Percentiles rank a stretch among this genome's conserved stretches.
Conservation (phyloP, 2,888 invertebrate genomes). For the Phania funesta region DNA sequence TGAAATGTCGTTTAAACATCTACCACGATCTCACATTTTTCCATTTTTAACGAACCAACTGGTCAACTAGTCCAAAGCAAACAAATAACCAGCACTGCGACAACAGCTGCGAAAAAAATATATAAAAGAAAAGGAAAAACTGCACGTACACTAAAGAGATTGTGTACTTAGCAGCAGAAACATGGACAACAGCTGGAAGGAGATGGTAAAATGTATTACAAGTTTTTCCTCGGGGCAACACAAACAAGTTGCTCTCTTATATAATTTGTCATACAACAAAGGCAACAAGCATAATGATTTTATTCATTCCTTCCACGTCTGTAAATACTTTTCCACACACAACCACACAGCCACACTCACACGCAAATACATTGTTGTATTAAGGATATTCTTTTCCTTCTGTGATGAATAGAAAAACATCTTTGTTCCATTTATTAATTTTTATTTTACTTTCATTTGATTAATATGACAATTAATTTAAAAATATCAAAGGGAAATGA, state of each 20-base stretch:
- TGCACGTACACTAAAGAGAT: not conserved
- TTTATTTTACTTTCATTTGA: conserved; percentile 21
- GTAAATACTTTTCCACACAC: no score
- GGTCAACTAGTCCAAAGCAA: conserved; percentile 26
- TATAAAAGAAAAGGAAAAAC: not conserved
- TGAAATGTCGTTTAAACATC: conserved; percentile 15
- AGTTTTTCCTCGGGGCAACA: conserved; percentile 23
- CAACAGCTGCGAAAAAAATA: not conserved
- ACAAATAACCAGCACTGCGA: not conserved
- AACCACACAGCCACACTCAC: not conserved
- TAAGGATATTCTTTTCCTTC: conserved; percentile 50
- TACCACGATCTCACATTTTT: not conserved
- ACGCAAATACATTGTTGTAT: conserved; percentile 10
- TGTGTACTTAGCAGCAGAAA: not conserved
- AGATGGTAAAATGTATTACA: not conserved
- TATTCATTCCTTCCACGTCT: not conserved
- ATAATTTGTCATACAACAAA: conserved; percentile 28
- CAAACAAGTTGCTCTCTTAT: conserved; percentile 27
- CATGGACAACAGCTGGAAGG: conserved; percentile 14
- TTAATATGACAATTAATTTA: conserved; percentile 15
- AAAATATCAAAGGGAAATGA: not conserved
- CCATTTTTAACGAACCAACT: not conserved
- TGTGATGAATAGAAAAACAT: conserved; percentile 4
- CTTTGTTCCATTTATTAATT: conserved; percentile 2
- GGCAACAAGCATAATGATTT: not conserved